Conservation (phyloP, 2,888 invertebrate genomes). For the Hyposoter dolosus region DNA sequence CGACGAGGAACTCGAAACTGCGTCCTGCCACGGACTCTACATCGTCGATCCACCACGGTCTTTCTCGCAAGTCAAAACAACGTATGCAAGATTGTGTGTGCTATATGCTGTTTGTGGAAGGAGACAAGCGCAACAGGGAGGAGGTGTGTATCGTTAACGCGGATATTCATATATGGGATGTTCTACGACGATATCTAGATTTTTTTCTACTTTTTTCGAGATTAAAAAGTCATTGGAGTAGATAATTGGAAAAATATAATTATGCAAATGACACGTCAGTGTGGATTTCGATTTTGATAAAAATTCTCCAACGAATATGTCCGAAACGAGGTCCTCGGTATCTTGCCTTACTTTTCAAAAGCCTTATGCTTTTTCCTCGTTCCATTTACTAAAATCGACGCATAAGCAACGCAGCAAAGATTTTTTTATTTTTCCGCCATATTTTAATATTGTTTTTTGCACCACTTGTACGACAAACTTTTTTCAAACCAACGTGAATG, state of each 20-base stretch:
- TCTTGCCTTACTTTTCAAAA: too few relatives aligned
- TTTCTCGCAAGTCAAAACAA: constrained; percentile 60
- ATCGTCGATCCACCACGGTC: constrained; percentile 15
- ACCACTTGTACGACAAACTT: not conserved
- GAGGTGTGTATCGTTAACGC: constrained; percentile 22
- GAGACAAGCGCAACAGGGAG: constrained; percentile 16
- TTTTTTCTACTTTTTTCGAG: not conserved
- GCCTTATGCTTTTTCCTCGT: too few relatives aligned
- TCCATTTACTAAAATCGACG: too few relatives aligned
- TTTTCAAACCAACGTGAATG: not conserved
- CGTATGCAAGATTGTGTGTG: constrained; percentile 38
- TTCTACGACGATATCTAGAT: not conserved
- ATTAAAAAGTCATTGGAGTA: not conserved
- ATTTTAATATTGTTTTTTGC: too few relatives aligned
- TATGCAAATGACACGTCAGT: not conserved
- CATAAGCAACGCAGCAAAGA: too few relatives aligned
- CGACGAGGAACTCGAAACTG: constrained; percentile 64
- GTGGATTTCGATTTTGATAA: too few relatives aligned
- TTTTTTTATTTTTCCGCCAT: too few relatives aligned
- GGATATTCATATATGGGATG: constrained; percentile 26
- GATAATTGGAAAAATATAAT: not conserved
- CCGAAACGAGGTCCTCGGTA: too few relatives aligned
- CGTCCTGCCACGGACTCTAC: constrained; percentile 13
- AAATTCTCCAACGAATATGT: too few relatives aligned
- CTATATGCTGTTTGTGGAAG: constrained; percentile 31